Evolutionary conservation across 2,797 vertebrate species (phyloP), one percentile per base, ranked within the genome.

Genomic region (Chanos chanos): DNA sequence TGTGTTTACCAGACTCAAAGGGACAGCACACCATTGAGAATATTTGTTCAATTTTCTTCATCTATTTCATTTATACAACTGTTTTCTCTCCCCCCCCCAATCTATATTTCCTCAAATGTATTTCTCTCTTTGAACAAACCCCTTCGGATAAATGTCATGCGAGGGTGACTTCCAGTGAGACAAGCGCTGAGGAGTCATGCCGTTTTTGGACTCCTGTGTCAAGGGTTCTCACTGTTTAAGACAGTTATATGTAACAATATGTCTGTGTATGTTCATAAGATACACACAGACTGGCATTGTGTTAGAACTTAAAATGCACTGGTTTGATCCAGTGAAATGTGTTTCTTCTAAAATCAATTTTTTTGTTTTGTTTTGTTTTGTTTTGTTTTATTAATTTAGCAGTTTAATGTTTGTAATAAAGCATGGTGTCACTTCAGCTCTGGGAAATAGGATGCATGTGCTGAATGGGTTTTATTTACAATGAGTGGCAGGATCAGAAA

Each of bases 31-130:
- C 44, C 39, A 53, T 18, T 57, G 16, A 47, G 24, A 50, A 30
- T 44, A 47, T 49, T 33, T 41, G 33, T 40, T 50, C 34, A 44
- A 37, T 34, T 39, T 31, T 58, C 27, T 16, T 15, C 33, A 40
- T 49, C 43, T n/a, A n/a, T n/a, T n/a, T n/a, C n/a, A n/a, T n/a
- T n/a, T n/a, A n/a, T 24, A 28, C 43, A 33, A 36, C 13, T 50
- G 19, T 22, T 37, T 53, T 61, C 51, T 31, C 49, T 68, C 25
- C 41, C 40, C 22, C 28, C 40, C 18, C 18, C 37, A n/a, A 18
- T 58, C n/a, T 9, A 16, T 56, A 13, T 28, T 41, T 10, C 40
- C 10, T 60, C 13, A 15, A 19, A 24, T 59, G 13, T 54, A 2
- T 6, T 27, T 31, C 68, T 45, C 5, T 41, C 7, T 21, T 28